Base-by-base conservation (phyloP, 2,888 invertebrate species). In the Acleris emargana region DNA sequence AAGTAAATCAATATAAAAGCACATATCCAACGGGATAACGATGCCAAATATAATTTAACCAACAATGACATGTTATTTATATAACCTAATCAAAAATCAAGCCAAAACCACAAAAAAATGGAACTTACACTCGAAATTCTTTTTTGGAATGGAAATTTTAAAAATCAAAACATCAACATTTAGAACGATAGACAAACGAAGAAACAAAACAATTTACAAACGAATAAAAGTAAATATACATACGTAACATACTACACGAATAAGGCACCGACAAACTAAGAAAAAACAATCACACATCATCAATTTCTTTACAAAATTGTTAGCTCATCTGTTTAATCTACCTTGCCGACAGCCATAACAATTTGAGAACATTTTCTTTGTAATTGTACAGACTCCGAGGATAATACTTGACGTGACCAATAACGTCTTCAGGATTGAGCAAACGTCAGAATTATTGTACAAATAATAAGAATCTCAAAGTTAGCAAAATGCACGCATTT, bases 331-430 rank as follows among this genome's bases (percentile, higher is more conserved):
- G 32, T 32, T 32, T 32, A 32, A 32, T 32, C 11, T 11, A 32
- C 32, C 2, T 32, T 38, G 13, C 13, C 13, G 38, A 13, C 3
- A 38, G 13, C 0, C 32, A 25, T 25, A 32, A 32, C 38, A 38
- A 1, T 38, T 38, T 9, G 38, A 38, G 38, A 38, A 38, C 38
- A 9, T 4, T 13, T 13, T 38, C 13, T 38, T 2, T 4, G 18
- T 53, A 38, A 53, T n/a, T 57, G 52, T 58, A 64, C 63, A 64
- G 52, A 49, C 17, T 25, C 53, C 52, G 47, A 53, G 18, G 25
- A 38, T 52, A 58, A 64, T 64, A 64, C 52, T 52, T 51, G 17
- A 53, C 20, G 32, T 25, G 25, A 13, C 6, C 32, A 32, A 28
- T 28, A 28, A 52, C n/a, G 32, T 11, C 32, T 32, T 18, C 4